A percentile compares a stretch with the other conserved stretches of the same genome.
These are phyloP conservation scores for Pachypeltis micranthus DNA, from an alignment of 1,140 invertebrate genomes.

Conservation along the genomic window DNA sequence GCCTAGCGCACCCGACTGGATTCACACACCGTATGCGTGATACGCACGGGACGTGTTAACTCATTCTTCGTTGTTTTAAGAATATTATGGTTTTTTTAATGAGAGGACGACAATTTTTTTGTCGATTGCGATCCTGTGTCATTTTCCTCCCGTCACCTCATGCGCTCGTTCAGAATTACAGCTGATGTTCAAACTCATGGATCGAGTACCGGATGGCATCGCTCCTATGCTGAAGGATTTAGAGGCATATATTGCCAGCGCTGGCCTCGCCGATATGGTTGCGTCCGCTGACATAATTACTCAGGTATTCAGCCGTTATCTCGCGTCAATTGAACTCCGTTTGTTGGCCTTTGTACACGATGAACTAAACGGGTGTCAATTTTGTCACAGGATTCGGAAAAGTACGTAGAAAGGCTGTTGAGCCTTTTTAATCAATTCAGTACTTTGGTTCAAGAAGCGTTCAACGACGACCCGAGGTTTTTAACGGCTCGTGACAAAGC, in stretches of 20 bases:
- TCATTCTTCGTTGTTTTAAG: no score
- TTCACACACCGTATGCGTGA: no score
- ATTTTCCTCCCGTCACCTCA: no score
- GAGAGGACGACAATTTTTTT: no score
- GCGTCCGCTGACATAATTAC: constrained; percentile 91
- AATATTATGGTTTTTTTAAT: no score
- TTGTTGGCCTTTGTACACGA: no score
- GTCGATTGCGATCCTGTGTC: no score
- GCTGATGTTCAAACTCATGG: constrained; percentile 89
- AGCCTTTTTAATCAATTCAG: constrained; percentile 89
- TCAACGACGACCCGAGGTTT: constrained; percentile 93
- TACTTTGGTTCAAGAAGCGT: constrained; percentile 83
- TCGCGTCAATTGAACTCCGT: no score
- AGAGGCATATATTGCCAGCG: constrained; percentile 84
- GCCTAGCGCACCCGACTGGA: no score
- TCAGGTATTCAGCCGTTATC: constrained; percentile 39
- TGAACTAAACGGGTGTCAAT: no score
- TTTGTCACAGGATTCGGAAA: constrained; percentile 76
- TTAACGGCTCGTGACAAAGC: constrained; percentile 96
- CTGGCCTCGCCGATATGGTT: constrained; percentile 94
- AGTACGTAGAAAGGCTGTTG: constrained; percentile 93
- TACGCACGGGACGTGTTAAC: no score
- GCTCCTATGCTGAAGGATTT: constrained; percentile 82
- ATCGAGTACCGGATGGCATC: constrained; percentile 86
- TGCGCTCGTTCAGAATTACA: constrained; percentile 64